Percentiles rank a stretch among this genome's conserved stretches.
phyloP scores from a whole-genome alignment of 2,113 vertebrate species.

The Myotis davidii region DNA sequence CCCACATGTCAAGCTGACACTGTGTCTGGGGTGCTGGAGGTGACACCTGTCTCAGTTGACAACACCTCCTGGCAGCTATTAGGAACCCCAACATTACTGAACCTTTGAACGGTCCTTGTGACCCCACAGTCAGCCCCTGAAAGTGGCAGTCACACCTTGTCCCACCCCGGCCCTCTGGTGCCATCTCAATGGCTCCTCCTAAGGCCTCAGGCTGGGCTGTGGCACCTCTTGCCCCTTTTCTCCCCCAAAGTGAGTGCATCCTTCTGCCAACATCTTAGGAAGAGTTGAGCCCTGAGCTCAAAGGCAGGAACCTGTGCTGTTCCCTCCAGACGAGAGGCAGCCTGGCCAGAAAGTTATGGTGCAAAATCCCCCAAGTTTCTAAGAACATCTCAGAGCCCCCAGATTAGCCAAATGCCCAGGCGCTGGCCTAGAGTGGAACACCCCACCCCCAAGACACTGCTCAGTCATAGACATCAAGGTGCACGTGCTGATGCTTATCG shows the following conservation, averaged over 20 bases:
- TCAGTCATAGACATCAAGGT: background rate
- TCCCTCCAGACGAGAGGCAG: background rate
- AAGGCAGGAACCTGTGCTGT: background rate
- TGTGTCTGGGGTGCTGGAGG: background rate
- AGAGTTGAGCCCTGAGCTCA: background rate
- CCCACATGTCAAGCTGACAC: background rate
- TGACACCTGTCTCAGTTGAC: background rate
- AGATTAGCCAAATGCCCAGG: background rate
- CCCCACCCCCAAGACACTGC: accelerated
- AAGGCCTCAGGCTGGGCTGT: background rate
- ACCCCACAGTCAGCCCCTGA: background rate
- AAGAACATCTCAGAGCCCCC: background rate
- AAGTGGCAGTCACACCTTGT: background rate
- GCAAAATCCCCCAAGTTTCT: background rate
- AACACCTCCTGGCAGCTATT: background rate
- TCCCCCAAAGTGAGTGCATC: background rate
- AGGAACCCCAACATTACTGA: background rate
- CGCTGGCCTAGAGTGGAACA: background rate
- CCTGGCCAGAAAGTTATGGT: background rate
- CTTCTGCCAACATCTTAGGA: background rate
- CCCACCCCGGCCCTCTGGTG: background rate
- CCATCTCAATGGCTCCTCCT: background rate
- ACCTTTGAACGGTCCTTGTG: background rate
- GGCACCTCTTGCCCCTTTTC: background rate
- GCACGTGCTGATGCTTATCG: background rate